Base-by-base conservation (phyloP, 2,797 vertebrate genomes). In the Erithacus rubecula region DNA sequence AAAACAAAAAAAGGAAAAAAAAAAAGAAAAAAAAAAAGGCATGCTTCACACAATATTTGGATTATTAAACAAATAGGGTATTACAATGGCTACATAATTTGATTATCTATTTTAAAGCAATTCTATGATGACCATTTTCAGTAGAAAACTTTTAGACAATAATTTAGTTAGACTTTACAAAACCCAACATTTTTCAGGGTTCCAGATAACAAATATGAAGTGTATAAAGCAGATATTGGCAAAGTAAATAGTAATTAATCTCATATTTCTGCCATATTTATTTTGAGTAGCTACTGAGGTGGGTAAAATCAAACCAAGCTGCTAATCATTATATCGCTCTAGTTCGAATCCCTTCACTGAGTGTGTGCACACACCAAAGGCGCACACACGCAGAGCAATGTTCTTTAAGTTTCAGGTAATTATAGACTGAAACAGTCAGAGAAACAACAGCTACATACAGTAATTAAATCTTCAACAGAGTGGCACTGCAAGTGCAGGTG, bases 391-490 rank as follows among this genome's bases (percentile, higher is more conserved):
- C 4, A 36, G 26, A 63, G 36, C 22, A 83, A 22, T 30, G 19
- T 36, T 64, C 93, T 81, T 91, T 49, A 79, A 74, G 18, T 83
- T 83, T 75, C 19, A 58, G 27, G 32, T 74, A 94, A 94, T 95
- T 96, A 77, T 26, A 75, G 10, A 15, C 59, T 43, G 52, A 78
- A 93, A 86, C 9, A 60, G n/a, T 65, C n/a, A 65, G 64, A 86
- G 83, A 65, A 92, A 46, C 41, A 89, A 52, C 30, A 86, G 69
- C 59, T 56, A 70, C 44, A 44, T 10, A 11, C 26, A 75, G 19
- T 63, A 94, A 91, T 90, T 86, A 93, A 71, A 59, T 84, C 60
- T 76, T 95, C 69, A 80, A 27, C 29, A 79, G 52, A 64, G 4
- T 37, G 34, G 64, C 46, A 63, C 53, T 83, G 23, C 13, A 88